Evolutionary conservation across 2,797 vertebrate genomes (phyloP).

Genomic region (Galagoides demidoff): DNA sequence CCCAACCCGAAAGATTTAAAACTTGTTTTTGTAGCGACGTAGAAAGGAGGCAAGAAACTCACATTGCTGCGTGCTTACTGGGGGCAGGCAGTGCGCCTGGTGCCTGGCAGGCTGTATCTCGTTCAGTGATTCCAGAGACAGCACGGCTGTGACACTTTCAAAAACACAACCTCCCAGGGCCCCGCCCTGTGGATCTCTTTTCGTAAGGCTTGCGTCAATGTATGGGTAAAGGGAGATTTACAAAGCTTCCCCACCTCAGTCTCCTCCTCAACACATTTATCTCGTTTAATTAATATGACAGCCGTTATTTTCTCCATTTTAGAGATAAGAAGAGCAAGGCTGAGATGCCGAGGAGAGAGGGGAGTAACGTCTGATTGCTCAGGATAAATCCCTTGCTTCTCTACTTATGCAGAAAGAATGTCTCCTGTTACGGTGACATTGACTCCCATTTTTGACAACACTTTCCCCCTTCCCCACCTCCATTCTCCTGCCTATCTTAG

Average conservation of each 20-base stretch:
- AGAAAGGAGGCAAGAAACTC: background rate
- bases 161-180: background rate
- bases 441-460: background rate
- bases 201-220: background rate
- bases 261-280: background rate
- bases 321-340: background rate
- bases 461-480: background rate
- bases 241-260: background rate
- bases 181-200: background rate
- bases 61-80: background rate
- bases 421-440: background rate
- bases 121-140: background rate
- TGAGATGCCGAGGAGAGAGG: background rate
- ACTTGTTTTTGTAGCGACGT: background rate
- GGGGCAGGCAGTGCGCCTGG: rapidly evolving
- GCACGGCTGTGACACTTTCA: background rate
- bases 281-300: background rate
- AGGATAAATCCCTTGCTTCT: background rate
- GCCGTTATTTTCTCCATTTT: background rate
- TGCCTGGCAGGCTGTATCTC: background rate
- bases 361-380: background rate
- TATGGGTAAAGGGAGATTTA: background rate
- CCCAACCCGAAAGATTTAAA: background rate
- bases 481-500: rapidly evolving
- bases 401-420: background rate